These are phyloP conservation scores for Tinamus guttatus DNA, from an alignment of 2,113 vertebrate species.

Conservation along the genomic window DNA sequence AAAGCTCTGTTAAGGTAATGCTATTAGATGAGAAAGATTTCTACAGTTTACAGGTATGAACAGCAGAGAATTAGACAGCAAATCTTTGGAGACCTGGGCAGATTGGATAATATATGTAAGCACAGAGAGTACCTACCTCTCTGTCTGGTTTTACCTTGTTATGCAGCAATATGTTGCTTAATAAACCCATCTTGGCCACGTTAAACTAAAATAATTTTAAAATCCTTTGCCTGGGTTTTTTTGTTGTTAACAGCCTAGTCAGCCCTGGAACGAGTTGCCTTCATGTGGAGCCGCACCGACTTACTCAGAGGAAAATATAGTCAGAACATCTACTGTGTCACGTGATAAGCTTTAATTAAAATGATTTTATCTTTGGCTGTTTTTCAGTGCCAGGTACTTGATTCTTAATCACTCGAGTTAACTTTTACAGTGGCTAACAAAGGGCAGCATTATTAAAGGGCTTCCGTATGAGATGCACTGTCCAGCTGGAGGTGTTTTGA, in stretches of 20 bases:
- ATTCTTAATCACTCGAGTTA: not conserved
- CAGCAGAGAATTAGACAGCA: not conserved
- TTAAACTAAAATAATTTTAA: not conserved
- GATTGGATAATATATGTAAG: not conserved
- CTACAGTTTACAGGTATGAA: accelerated
- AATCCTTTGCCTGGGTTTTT: not conserved
- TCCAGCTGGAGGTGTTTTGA: not conserved
- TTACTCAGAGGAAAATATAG: not conserved
- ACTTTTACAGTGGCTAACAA: not conserved
- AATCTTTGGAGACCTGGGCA: not conserved
- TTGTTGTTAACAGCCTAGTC: not conserved
- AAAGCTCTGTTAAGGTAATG: not conserved
- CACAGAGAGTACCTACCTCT: not conserved
- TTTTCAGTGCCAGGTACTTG: conserved; percentile 3
- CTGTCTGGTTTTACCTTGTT: not conserved
- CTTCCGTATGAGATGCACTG: not conserved
- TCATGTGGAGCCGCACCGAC: not conserved
- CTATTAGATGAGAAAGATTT: not conserved
- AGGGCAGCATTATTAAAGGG: not conserved
- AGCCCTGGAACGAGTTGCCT: not conserved
- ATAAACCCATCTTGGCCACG: accelerated
- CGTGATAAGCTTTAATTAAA: conserved; percentile 40
- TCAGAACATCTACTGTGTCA: not conserved
- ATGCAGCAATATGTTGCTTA: not conserved
- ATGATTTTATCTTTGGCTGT: conserved; percentile 26